Evolutionary conservation across 1,140 invertebrate species (phyloP).

Genomic region (Diuraphis noxia): DNA sequence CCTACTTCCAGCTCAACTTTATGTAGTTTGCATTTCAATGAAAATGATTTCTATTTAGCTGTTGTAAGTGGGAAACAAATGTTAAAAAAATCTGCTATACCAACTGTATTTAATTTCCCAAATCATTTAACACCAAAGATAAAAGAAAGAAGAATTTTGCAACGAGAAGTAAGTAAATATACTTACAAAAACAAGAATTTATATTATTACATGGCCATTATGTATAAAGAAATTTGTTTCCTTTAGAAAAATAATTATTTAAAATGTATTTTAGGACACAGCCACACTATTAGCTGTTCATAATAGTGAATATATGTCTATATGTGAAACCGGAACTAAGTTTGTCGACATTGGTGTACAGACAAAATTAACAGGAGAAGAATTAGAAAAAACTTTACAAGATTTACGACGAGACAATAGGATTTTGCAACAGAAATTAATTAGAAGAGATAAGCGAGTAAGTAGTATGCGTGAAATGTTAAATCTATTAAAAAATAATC

Average conservation of each 20-base stretch:
- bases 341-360: background rate
- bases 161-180: no score
- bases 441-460: background rate
- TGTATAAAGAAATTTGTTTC: background rate
- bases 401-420: background rate
- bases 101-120: no score
- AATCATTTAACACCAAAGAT: no score
- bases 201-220: no score
- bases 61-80: no score
- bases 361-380: background rate
- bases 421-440: no score
- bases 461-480: background rate
- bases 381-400: background rate
- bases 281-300: background rate
- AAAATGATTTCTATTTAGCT: no score
- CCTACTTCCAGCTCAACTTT: no score
- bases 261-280: background rate
- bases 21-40: no score
- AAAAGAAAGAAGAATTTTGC: no score
- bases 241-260: background rate
- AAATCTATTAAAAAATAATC: background rate
- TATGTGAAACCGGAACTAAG: background rate
- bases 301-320: background rate
- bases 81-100: no score
- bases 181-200: no score